phyloP scores from a whole-genome alignment of 2,888 invertebrate species.

The Stenichneumon culpator region DNA sequence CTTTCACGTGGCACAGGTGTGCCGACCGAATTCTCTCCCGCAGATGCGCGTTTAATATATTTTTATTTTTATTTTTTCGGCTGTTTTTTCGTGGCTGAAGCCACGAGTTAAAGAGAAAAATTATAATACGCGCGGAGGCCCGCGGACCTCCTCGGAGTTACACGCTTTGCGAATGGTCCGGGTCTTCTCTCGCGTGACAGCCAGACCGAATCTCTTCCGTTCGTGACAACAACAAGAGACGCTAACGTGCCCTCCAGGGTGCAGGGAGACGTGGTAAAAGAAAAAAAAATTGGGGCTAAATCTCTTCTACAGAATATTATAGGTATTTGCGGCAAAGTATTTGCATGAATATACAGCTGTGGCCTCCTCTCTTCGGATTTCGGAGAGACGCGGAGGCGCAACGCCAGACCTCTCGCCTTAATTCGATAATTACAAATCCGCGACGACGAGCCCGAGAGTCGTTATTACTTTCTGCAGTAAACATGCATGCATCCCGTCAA shows the following conservation, averaged over 20 bases:
- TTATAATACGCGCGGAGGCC: slow-evolving; percentile 15
- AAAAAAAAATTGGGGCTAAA: slow-evolving; percentile 51
- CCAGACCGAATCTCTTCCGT: slow-evolving; percentile 54
- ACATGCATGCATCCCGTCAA: background rate
- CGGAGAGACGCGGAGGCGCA: slow-evolving; percentile 55
- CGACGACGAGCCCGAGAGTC: slow-evolving; percentile 53
- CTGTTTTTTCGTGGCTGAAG: background rate
- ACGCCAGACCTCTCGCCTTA: slow-evolving; percentile 54
- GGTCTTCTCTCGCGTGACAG: slow-evolving; percentile 74
- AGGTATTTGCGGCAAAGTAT: slow-evolving; percentile 77
- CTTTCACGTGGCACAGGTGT: slow-evolving; percentile 57
- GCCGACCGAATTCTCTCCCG: slow-evolving; percentile 21
- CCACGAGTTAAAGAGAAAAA: slow-evolving; percentile 37
- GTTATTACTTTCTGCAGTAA: slow-evolving; percentile 63
- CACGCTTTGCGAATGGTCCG: slow-evolving; percentile 36
- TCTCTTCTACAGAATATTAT: slow-evolving; percentile 73
- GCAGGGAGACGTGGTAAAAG: slow-evolving; percentile 14
- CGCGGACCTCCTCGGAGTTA: slow-evolving; percentile 36
- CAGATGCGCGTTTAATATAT: slow-evolving; percentile 42
- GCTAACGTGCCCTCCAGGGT: slow-evolving; percentile 55
- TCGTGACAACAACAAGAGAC: slow-evolving; percentile 63
- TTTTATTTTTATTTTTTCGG: slow-evolving; percentile 1
- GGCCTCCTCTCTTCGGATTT: slow-evolving; percentile 4
- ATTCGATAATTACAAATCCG: slow-evolving; percentile 66
- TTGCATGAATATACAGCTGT: slow-evolving; percentile 72